Conservation (phyloP, 2,888 invertebrate genomes). For the Chrysodeixis includens region DNA sequence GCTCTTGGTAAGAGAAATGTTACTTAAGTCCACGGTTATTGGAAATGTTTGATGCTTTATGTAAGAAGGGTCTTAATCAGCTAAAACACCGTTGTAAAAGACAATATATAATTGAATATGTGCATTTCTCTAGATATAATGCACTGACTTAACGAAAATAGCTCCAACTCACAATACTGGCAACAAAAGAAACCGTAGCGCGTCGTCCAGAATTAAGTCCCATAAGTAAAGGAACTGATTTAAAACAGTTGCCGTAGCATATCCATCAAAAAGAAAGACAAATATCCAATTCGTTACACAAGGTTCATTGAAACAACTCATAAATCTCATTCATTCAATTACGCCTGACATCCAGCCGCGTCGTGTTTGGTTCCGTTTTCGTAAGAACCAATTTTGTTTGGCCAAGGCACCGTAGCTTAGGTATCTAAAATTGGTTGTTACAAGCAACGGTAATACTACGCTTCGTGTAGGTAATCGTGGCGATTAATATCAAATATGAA, state of each 20-base stretch:
- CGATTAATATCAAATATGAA: slow-evolving; percentile 65
- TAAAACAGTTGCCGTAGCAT: not conserved
- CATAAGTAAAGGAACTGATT: not conserved
- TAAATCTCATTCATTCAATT: slow-evolving; percentile 59
- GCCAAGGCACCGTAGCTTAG: no score
- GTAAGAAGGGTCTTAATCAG: no score
- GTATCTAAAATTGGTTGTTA: slow-evolving; percentile 46
- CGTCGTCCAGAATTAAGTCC: no score
- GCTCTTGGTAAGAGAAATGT: no score
- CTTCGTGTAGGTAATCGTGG: slow-evolving; percentile 34
- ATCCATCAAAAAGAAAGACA: slow-evolving; percentile 27
- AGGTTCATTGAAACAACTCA: slow-evolving; percentile 38
- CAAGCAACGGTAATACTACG: slow-evolving; percentile 36
- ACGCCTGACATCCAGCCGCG: slow-evolving; percentile 45
- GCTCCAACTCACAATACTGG: no score
- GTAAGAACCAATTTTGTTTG: slow-evolving; percentile 46
- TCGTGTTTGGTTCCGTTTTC: slow-evolving; percentile 41
- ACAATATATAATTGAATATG: no score
- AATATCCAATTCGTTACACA: slow-evolving; percentile 13
- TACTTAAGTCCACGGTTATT: no score
- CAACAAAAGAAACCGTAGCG: no score
- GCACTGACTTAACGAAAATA: no score
- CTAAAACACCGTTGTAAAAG: no score
- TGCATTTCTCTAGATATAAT: no score
- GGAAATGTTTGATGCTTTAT: no score